Evolutionary conservation across 2,113 vertebrate genomes (phyloP).

Genomic region (Sceloporus tristichus): DNA sequence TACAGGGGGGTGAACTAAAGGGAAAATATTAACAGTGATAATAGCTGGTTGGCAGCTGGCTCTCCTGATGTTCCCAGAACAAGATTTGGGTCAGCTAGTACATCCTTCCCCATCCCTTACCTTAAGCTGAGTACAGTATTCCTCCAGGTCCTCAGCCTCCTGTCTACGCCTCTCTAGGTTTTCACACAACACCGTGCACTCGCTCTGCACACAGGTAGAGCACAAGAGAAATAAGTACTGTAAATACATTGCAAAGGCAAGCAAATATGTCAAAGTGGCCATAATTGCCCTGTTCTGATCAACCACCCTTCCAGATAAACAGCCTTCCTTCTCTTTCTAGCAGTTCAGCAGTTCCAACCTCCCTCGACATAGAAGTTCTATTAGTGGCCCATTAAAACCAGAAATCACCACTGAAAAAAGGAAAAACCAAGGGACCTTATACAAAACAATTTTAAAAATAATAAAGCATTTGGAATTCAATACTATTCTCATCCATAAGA

Average conservation of each 20-base stretch:
- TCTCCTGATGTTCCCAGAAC: neutral
- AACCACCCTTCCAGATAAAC: neutral
- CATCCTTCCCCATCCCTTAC: conserved; percentile 40
- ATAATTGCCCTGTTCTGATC: neutral
- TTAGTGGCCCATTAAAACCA: too few relatives aligned
- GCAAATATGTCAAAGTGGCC: neutral
- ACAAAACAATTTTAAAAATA: neutral
- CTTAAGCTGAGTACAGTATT: conserved; percentile 69
- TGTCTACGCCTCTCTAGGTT: conserved; percentile 68
- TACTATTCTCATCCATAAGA: neutral
- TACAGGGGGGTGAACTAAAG: neutral
- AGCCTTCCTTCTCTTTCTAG: neutral
- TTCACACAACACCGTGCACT: conserved; percentile 70
- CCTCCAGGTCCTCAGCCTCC: conserved; percentile 69
- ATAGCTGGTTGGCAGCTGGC: neutral
- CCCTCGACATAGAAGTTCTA: neutral
- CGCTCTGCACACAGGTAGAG: conserved; percentile 47
- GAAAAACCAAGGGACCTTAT: neutral
- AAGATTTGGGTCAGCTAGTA: too few relatives aligned
- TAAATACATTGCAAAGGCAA: neutral
- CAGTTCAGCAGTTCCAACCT: neutral
- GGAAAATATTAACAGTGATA: too few relatives aligned
- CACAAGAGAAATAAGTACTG: conserved; percentile 11
- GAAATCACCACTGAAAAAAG: neutral
- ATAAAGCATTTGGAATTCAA: neutral